These are phyloP conservation scores for Drosophila hydei DNA, from an alignment of 1,140 invertebrate genomes.

Conservation along the genomic window DNA sequence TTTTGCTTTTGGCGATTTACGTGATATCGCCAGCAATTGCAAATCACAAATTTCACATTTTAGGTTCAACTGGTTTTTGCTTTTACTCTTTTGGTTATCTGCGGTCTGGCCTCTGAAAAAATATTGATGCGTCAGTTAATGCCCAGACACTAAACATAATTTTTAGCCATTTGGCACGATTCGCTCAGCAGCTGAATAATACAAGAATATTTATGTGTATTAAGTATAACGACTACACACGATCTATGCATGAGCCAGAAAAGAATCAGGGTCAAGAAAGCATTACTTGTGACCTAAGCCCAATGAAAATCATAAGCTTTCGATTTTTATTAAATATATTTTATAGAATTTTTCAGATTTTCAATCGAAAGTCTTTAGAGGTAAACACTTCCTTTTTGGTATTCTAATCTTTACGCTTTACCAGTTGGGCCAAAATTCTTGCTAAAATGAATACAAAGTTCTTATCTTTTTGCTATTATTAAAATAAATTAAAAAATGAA, in stretches of 20 bases:
- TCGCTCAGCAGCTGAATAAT: constrained; percentile 5
- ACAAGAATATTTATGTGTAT: constrained; percentile 31
- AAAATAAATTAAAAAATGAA: too few species aligned
- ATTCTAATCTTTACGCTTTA: too few species aligned
- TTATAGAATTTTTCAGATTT: too few species aligned
- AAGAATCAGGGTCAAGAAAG: constrained; percentile 34
- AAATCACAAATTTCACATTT: constrained; percentile 28
- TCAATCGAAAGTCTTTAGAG: background rate
- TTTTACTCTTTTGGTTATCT: constrained; percentile 32
- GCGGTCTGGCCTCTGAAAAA: constrained; percentile 17
- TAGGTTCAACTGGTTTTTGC: constrained; percentile 13
- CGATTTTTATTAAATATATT: too few species aligned
- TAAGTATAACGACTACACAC: background rate
- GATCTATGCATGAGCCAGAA: background rate
- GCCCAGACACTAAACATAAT: constrained; percentile 43
- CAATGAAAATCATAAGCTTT: background rate
- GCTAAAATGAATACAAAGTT: too few species aligned
- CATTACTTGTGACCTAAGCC: constrained; percentile 9
- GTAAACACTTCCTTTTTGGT: too few species aligned
- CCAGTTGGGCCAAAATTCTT: too few species aligned
- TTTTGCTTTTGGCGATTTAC: constrained; percentile 42
- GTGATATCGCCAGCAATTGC: constrained; percentile 59
- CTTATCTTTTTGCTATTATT: too few species aligned
- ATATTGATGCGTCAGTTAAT: constrained; percentile 64
- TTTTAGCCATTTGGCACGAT: constrained; percentile 61